Percentiles rank a stretch among this genome's conserved stretches.
Evolutionary conservation across 1,140 invertebrate species (phyloP).

Genomic region (Caenorhabditis briggsae): DNA sequence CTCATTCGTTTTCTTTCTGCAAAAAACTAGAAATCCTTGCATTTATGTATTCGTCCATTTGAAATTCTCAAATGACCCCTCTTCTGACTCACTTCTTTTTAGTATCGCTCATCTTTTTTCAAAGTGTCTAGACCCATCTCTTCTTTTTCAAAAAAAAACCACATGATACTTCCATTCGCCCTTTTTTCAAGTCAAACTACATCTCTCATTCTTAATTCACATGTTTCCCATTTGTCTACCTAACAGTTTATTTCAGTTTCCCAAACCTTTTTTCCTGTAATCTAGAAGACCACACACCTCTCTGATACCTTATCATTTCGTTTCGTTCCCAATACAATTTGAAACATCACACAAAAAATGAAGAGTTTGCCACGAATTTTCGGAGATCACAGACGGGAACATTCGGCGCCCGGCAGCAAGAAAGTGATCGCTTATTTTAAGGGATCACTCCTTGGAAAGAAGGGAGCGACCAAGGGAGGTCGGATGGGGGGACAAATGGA

Average conservation of each 20-base stretch:
- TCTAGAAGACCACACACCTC: slow-evolving; percentile 21
- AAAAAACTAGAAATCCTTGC: not conserved
- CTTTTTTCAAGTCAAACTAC: slow-evolving; percentile 16
- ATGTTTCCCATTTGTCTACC: not conserved
- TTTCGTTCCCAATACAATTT: not conserved
- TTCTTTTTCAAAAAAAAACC: not conserved
- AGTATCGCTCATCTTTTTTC: not conserved
- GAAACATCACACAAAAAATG: not conserved
- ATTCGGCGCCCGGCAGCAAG: slow-evolving; percentile 5
- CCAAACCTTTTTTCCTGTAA: not conserved
- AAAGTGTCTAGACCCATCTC: not conserved
- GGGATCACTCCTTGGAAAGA: slow-evolving; percentile 26
- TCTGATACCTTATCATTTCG: slow-evolving; percentile 30
- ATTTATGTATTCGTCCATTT: not conserved
- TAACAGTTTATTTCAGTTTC: not conserved
- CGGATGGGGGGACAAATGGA: not conserved
- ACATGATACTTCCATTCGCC: slow-evolving; percentile 11
- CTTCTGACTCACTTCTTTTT: not conserved
- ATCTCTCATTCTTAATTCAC: not conserved
- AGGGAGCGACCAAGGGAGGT: not conserved
- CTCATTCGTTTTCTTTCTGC: not conserved
- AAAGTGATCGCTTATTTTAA: slow-evolving; percentile 22
- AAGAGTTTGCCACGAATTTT: not conserved
- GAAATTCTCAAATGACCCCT: not conserved
- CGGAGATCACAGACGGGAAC: slow-evolving; percentile 43